Evolutionary conservation across 1,140 invertebrate species (phyloP).

Genomic region (Probaryconus sp.): DNA sequence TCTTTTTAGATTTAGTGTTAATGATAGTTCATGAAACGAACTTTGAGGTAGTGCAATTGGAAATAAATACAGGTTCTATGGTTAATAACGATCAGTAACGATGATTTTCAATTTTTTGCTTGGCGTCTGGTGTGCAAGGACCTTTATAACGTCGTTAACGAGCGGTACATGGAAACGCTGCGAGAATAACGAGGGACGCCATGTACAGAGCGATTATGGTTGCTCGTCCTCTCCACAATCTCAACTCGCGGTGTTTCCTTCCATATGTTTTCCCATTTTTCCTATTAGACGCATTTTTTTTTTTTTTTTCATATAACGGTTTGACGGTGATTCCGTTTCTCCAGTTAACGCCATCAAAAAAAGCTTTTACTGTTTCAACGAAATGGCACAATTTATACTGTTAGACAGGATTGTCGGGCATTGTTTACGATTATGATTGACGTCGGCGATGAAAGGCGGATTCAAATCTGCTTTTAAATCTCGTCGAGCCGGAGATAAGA

Average conservation of each 20-base stretch:
- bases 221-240: slow-evolving; percentile 29
- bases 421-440: slow-evolving; percentile 33
- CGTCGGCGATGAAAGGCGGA: slow-evolving; percentile 11
- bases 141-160: slow-evolving; percentile 34
- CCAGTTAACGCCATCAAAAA: slow-evolving; percentile 12
- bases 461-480: no score
- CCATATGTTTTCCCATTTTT: slow-evolving; percentile 42
- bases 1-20: no score
- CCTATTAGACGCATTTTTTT: slow-evolving; percentile 38
- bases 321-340: slow-evolving; percentile 25
- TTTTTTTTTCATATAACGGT: slow-evolving; percentile 46
- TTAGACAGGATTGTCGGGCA: slow-evolving; percentile 16
- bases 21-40: no score
- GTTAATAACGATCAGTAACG: slow-evolving; percentile 8
- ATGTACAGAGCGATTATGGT: slow-evolving; percentile 48
- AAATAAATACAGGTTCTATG: no score
- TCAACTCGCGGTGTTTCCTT: slow-evolving; percentile 27
- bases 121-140: slow-evolving; percentile 19
- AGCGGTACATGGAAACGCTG: slow-evolving; percentile 47
- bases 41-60: no score
- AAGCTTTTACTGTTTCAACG: slow-evolving; percentile 33
- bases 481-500: no score
- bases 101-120: slow-evolving; percentile 1
- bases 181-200: slow-evolving; percentile 45
- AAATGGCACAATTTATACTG: slow-evolving; percentile 20